A percentile compares a stretch with the other conserved stretches of the same genome.
Conservation (phyloP, 2,113 vertebrate genomes). For the Entelurus aequoreus region DNA sequence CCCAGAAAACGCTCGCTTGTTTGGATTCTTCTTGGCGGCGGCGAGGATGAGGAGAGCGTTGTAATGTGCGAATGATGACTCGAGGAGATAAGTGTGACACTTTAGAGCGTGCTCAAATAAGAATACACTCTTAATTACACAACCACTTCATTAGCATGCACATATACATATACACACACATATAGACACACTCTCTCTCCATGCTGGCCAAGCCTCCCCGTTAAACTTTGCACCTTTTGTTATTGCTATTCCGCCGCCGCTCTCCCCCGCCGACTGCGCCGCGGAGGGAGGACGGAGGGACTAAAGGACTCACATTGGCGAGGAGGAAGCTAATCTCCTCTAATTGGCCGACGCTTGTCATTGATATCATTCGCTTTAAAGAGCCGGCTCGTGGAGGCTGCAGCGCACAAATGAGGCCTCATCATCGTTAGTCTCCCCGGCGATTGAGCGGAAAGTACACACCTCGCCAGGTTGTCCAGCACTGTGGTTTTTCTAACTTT, state of each 20-base stretch:
- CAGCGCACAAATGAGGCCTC: slow-evolving; percentile 36
- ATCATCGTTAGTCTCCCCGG: slow-evolving; percentile 45
- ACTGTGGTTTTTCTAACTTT: too few relatives aligned
- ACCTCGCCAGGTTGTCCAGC: neutral
- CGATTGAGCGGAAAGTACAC: slow-evolving; percentile 20
- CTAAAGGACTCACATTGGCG: slow-evolving; percentile 62
- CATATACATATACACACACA: too few relatives aligned
- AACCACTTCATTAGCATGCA: slow-evolving; percentile 26
- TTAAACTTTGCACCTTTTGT: slow-evolving; percentile 50
- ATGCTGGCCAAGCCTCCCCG: slow-evolving; percentile 30
- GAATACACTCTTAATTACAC: too few relatives aligned
- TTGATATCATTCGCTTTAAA: slow-evolving; percentile 56
- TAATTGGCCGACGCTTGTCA: slow-evolving; percentile 65
- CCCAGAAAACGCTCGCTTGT: slow-evolving; percentile 57
- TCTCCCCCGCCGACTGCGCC: neutral
- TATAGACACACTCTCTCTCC: slow-evolving; percentile 31
- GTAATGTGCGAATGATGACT: too few relatives aligned
- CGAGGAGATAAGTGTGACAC: neutral
- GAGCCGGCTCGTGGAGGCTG: slow-evolving; percentile 31
- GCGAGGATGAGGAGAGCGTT: too few relatives aligned
- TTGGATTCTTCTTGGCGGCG: neutral
- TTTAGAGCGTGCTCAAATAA: neutral
- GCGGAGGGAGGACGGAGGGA: slow-evolving; percentile 30
- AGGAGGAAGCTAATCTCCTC: slow-evolving; percentile 64
- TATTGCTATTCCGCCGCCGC: slow-evolving; percentile 56